Conservation (phyloP, 2,797 vertebrate species). For the Onychomys arenicola region DNA sequence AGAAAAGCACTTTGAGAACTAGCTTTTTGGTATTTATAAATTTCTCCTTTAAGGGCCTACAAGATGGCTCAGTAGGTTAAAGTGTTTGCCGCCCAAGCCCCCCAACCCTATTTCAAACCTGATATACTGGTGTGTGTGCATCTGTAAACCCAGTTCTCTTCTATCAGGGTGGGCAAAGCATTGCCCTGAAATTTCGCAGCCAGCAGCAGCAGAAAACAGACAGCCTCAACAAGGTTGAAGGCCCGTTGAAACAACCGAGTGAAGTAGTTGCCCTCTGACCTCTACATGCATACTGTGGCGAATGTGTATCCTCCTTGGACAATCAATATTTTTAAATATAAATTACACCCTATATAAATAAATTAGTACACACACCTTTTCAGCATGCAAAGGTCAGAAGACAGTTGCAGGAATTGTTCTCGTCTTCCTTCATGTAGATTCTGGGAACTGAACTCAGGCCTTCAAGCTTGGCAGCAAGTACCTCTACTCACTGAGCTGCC, state of each 20-base stretch:
- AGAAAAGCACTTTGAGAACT: background rate
- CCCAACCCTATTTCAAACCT: background rate
- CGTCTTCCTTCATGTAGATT: background rate
- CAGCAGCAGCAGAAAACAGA: background rate
- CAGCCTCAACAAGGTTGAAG: background rate
- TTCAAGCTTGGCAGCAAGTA: background rate
- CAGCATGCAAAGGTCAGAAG: background rate
- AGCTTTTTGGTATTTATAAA: background rate
- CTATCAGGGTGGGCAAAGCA: background rate
- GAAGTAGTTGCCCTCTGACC: background rate
- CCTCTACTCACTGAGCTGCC: background rate
- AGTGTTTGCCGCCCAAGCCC: background rate
- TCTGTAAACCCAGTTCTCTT: background rate
- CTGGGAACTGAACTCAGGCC: background rate
- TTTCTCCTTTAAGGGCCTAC: background rate
- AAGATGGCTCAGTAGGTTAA: background rate
- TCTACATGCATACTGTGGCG: too few species aligned
- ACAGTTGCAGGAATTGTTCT: background rate
- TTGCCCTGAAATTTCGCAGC: background rate
- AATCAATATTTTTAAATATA: background rate
- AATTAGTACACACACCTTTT: background rate
- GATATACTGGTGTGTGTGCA: background rate
- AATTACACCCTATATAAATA: background rate
- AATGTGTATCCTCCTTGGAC: background rate
- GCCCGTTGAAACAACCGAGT: background rate